Conservation (phyloP, 2,113 vertebrate species). For the Corythoichthys intestinalis region DNA sequence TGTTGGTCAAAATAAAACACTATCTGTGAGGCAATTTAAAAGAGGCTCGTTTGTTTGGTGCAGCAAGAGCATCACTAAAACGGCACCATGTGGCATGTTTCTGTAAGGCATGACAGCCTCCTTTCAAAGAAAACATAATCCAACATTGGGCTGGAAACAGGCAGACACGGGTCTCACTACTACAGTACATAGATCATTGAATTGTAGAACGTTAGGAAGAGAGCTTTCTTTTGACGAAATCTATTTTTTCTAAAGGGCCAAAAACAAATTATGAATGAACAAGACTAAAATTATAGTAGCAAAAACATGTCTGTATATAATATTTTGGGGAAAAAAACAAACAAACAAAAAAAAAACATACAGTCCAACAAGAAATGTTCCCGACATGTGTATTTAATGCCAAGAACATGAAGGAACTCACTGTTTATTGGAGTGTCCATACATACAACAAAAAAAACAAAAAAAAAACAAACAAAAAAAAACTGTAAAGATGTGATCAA, state of each 20-base stretch:
- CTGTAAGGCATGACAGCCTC: slow-evolving; percentile 14
- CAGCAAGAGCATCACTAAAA: neutral
- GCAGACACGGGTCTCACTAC: neutral
- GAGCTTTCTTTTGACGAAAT: neutral
- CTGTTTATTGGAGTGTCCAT: no score
- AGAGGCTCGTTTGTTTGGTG: slow-evolving; percentile 8
- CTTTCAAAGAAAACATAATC: slow-evolving; percentile 27
- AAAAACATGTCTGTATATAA: neutral
- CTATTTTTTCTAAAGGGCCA: no score
- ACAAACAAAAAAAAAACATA: no score
- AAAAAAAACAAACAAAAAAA: neutral
- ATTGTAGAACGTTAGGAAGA: neutral
- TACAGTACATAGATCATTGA: neutral
- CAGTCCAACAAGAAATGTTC: no score
- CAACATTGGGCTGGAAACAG: neutral
- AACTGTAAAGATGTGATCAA: neutral
- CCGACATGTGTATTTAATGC: neutral
- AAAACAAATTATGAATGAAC: no score
- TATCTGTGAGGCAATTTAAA: slow-evolving; percentile 17
- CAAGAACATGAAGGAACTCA: neutral
- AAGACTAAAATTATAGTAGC: no score
- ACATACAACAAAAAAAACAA: neutral
- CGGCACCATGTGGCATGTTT: slow-evolving; percentile 3
- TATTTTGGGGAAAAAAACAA: no score
- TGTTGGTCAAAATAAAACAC: slow-evolving; percentile 46